phyloP scores from a whole-genome alignment of 2,888 invertebrate genomes.

The Andricus quercusramuli region DNA sequence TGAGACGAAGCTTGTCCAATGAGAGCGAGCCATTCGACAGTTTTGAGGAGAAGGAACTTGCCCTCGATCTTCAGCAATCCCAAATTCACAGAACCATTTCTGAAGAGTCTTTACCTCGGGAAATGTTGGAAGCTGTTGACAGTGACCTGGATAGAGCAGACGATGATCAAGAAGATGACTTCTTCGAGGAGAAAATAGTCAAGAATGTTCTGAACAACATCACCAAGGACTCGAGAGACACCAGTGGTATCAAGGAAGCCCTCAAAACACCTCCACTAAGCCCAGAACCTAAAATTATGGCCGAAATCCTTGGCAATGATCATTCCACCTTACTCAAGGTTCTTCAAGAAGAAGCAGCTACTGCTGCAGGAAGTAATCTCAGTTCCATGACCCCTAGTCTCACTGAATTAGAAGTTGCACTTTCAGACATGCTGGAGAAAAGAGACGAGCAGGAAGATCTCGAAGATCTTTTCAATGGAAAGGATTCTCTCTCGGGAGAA shows the following conservation, averaged over 20 bases:
- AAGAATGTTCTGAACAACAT: conserved; percentile 46
- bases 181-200: conserved; percentile 57
- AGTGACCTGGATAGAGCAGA: conserved; percentile 59
- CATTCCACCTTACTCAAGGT: conserved; percentile 67
- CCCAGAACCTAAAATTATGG: conserved; percentile 68
- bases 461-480: conserved; percentile 21
- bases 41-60: conserved; percentile 68
- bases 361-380: conserved; percentile 64
- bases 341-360: conserved; percentile 63
- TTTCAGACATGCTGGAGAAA: conserved; percentile 75
- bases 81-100: conserved; percentile 70
- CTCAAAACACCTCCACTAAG: conserved; percentile 70
- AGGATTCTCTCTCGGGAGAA: not conserved
- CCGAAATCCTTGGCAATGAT: conserved; percentile 63
- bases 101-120: conserved; percentile 74
- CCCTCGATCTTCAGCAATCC: conserved; percentile 49
- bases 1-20: conserved; percentile 67
- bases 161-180: conserved; percentile 55
- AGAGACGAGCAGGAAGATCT: conserved; percentile 61
- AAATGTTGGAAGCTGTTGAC: conserved; percentile 68
- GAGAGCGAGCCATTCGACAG: conserved; percentile 71
- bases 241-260: conserved; percentile 41
- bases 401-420: conserved; percentile 73
- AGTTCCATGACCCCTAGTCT: conserved; percentile 76
- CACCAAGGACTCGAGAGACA: conserved; percentile 52